These are phyloP conservation scores for Fragum fragum DNA, from an alignment of 2,888 invertebrate species.

Conservation along the genomic window DNA sequence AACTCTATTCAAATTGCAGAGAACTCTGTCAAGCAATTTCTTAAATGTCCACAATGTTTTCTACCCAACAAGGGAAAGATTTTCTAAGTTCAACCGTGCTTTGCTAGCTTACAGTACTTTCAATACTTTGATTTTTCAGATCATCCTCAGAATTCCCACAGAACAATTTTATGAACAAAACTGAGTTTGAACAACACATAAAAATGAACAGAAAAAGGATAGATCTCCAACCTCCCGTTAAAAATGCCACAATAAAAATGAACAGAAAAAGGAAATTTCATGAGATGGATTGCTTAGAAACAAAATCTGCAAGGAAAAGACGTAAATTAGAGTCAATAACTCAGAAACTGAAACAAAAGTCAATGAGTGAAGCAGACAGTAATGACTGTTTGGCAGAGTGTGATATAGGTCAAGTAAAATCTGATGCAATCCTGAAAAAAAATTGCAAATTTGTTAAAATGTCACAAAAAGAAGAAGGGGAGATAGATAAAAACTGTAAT, in stretches of 20 bases:
- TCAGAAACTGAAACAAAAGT: constrained; percentile 1
- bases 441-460: background rate
- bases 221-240: background rate
- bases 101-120: too few relatives aligned
- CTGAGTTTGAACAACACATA: background rate
- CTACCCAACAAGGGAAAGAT: too few relatives aligned
- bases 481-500: constrained; percentile 17
- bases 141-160: background rate
- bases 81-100: too few relatives aligned
- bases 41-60: too few relatives aligned
- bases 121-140: background rate
- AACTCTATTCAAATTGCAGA: too few relatives aligned
- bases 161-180: background rate
- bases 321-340: constrained; percentile 19
- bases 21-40: too few relatives aligned
- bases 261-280: background rate
- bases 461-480: background rate
- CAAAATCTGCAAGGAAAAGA: background rate
- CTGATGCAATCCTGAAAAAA: background rate
- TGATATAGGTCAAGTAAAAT: background rate
- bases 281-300: background rate
- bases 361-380: background rate
- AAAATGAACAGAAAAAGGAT: background rate
- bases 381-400: background rate
- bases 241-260: background rate